Percentiles rank a stretch among this genome's conserved stretches.
These are phyloP conservation scores for Cryptus armator DNA, from an alignment of 2,888 invertebrate species.

Conservation along the genomic window DNA sequence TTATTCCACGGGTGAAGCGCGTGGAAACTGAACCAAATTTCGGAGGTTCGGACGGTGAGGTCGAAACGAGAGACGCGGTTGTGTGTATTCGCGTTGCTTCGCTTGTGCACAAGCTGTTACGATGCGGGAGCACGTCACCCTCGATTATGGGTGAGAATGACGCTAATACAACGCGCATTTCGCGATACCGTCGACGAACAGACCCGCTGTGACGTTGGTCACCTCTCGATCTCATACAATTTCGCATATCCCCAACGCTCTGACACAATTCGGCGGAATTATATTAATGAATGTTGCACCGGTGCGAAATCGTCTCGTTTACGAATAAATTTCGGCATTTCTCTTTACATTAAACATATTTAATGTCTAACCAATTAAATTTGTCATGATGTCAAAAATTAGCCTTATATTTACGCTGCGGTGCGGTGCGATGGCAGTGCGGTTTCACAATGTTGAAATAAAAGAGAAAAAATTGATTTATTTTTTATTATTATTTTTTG, in stretches of 20 bases:
- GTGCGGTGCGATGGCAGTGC: no score
- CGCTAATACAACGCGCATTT: conserved; percentile 32
- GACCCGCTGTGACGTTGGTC: background rate
- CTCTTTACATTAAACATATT: background rate
- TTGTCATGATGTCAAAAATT: background rate
- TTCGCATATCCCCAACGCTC: background rate
- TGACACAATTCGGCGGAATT: background rate
- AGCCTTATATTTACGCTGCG: background rate
- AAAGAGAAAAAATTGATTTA: no score
- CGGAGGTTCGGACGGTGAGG: conserved; percentile 2
- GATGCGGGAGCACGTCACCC: conserved; percentile 52
- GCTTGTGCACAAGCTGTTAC: conserved; percentile 59
- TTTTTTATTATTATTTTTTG: no score
- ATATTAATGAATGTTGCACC: conserved; percentile 4
- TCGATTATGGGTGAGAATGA: conserved; percentile 60
- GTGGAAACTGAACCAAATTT: conserved; percentile 56
- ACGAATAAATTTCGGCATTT: background rate
- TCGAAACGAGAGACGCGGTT: background rate
- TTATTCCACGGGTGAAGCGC: conserved; percentile 41
- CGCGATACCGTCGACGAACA: conserved; percentile 20
- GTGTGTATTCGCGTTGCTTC: conserved; percentile 2
- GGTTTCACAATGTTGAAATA: no score
- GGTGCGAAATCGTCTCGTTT: background rate
- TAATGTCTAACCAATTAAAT: background rate
- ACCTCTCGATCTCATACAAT: background rate